Evolutionary conservation across 2,113 vertebrate species (phyloP), one percentile per base, ranked within the genome.

Genomic region (Centropus unirufus): DNA sequence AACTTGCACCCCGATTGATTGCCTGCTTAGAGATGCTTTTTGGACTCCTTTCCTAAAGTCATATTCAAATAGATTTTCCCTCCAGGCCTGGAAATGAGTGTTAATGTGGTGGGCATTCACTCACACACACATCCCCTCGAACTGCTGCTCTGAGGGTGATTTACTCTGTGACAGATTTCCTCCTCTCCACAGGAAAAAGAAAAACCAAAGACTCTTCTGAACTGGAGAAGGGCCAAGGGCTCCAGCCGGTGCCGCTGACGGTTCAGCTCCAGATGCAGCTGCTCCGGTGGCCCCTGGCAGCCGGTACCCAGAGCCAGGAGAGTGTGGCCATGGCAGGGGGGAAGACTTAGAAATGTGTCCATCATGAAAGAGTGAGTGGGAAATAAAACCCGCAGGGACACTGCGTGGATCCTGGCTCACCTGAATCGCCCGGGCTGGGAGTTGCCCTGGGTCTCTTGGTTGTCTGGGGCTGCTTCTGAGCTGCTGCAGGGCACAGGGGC

Each of bases 221-320:
- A 52, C 77, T 17, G 3, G 79, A 90, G 10, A 49, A 49, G 2
- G 22, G 23, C 14, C 64, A n/a, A 27, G 54, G 47, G 18, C 54
- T 62, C 61, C 96, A 47, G 32, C 91, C 66, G 0, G 95, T 96
- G 61, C 97, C 98, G 0, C 87, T 98, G 80, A 98, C 97, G 0
- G 97, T 99, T 91, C 98, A 98, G 23, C 91, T 99, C 55, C 98
- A 97, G 29, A 58, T 99, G 79, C 97, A 98, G 87, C 93, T 99
- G 59, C 77, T 90, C 40, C 98, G 98, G 74, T 98, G 97, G 98
- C 94, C 81, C 59, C 62, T 47, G 14, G 49, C 77, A 39, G 67
- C 92, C 19, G 52, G 84, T 40, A 75, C 90, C 67, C 32, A 42
- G 63, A 64, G 69, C 32, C 54, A 24, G 32, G 70, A 64, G 29